Evolutionary conservation across 30 jellyfish, hydroid and myxozoan species (phyloP), one percentile per base, ranked within the genome.

Genomic region (Morbakka virulenta): DNA sequence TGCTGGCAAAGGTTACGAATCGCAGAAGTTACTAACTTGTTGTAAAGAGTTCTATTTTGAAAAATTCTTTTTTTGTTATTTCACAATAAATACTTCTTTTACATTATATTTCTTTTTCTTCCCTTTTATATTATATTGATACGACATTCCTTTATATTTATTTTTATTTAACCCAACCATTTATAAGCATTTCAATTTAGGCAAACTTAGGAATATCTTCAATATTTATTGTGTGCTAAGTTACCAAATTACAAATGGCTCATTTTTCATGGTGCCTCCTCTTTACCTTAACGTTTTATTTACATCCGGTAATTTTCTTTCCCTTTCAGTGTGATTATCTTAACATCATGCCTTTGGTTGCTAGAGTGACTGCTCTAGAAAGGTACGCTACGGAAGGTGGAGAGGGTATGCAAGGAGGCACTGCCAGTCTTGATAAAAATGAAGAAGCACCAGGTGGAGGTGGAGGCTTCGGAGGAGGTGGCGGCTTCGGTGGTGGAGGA

Each of bases 311-410:
- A 30, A 1, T 28, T 32, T 25, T 77, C 64, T 29, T 52, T 61
- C 41, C 13, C 25, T 61, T 81, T 9, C 82, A 85, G 94, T 94
- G 99, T 62, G 99, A 94, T 35, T 86, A 77, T 49, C 80, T 94
- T n/a, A 94, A 94, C 81, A 88, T 94, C 62, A 94, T 94, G 99
- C 96, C 96, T 4, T 81, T 94, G 81, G 95, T 94, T 4, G 99
- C 99, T 2, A 89, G 99, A 21, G 81, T 87, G 26, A 94, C 99
- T 6, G 95, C 99, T 4, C 89, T 94, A 13, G 97, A 94, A 61
- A 35, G 97, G 32, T 94, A 94, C 81, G 99, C 99, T 53, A 87
- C 98, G 25, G 99, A 83, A 61, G 99, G 99, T 52, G 99, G 99
- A 51, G 78, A 89, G 2, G 99, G 99, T 32, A 94, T 94, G 99